Conservation (phyloP, 2,113 vertebrate species). For the Numida meleagris region DNA sequence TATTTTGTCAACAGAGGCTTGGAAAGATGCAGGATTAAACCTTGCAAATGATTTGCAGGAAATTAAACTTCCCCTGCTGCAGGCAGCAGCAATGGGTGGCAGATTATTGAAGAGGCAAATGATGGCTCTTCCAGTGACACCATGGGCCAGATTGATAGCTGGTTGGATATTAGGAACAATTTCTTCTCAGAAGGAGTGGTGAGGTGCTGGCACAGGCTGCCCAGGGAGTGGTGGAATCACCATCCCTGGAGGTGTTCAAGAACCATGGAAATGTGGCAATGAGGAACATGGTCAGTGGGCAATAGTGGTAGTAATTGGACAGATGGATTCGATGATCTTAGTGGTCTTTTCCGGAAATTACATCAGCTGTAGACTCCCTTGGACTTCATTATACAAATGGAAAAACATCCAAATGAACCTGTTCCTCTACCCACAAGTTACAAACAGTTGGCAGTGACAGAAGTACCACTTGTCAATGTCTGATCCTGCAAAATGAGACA, state of each 20-base stretch:
- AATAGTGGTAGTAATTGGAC: too few species aligned
- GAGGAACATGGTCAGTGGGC: too few species aligned
- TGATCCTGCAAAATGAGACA: not conserved
- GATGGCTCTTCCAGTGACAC: not conserved
- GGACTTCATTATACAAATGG: not conserved
- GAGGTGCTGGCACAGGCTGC: too few species aligned
- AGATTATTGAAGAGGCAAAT: not conserved
- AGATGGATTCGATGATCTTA: too few species aligned
- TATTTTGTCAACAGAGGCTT: not conserved
- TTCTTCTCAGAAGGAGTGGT: too few species aligned
- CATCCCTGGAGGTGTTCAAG: too few species aligned
- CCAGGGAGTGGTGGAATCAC: too few species aligned
- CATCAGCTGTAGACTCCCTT: not conserved
- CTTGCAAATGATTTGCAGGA: not conserved
- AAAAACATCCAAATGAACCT: not conserved
- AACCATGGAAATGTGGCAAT: too few species aligned
- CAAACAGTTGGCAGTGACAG: not conserved
- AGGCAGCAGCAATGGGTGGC: not conserved
- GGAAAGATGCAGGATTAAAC: not conserved
- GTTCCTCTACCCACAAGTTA: not conserved
- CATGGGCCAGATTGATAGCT: not conserved
- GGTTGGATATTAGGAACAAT: not conserved
- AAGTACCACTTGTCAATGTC: not conserved
- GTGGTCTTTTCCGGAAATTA: not conserved
- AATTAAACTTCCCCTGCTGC: constrained; percentile 15